Evolutionary conservation across 2,113 vertebrate species (phyloP).

Genomic region (Galbula dea): DNA sequence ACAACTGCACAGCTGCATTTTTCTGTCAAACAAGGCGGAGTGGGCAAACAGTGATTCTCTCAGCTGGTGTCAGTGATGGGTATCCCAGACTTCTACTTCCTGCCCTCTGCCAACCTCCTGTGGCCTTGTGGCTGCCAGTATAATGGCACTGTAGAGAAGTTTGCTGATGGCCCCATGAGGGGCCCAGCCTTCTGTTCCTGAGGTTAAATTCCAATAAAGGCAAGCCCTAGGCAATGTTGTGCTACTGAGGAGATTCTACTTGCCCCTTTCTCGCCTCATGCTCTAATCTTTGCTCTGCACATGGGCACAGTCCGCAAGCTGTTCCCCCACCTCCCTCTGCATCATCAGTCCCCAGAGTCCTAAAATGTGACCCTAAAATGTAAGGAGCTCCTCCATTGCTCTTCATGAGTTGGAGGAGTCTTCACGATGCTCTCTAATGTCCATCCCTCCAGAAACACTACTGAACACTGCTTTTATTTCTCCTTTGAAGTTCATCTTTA

Average conservation of each 20-base stretch:
- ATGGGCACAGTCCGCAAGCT: background rate
- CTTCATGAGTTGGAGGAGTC: accelerated
- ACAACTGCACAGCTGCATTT: accelerated
- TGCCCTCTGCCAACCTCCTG: accelerated
- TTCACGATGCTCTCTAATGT: background rate
- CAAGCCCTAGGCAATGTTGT: background rate
- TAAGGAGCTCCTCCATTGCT: background rate
- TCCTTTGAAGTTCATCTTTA: background rate
- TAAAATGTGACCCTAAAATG: background rate
- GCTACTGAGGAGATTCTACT: accelerated
- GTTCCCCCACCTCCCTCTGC: background rate
- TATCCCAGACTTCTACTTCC: background rate
- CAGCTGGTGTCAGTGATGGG: background rate
- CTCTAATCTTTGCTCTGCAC: background rate
- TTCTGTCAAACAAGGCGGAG: background rate
- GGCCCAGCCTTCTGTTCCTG: background rate
- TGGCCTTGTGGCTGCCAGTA: background rate
- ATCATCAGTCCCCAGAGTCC: background rate
- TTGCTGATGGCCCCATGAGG: background rate
- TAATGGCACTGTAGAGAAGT: background rate
- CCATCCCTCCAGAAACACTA: background rate
- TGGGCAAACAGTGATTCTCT: background rate
- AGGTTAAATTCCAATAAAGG: background rate
- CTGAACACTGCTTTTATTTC: background rate
- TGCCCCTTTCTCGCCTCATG: background rate